Evolutionary conservation across 2,797 vertebrate species (phyloP).

Genomic region (Spinibarbus caldwelli): DNA sequence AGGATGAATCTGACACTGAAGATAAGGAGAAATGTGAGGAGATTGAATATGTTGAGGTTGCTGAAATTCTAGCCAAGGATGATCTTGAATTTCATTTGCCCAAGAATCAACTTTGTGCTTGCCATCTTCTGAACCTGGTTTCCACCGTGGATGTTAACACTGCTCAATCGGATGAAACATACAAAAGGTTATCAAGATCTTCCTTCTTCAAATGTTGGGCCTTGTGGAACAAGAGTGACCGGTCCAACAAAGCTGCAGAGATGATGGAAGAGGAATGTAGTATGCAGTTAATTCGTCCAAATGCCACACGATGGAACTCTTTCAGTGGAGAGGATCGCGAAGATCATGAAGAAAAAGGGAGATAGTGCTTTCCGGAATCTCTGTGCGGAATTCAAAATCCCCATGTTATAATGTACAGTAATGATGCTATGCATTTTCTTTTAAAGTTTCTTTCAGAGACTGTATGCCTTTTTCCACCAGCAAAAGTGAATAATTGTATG

Average conservation of each 20-base stretch:
- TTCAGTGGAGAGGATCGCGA: not conserved
- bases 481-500: not conserved
- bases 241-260: not conserved
- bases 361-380: not conserved
- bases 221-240: conserved; percentile 2
- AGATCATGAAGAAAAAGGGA: not conserved
- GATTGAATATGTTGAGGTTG: not conserved
- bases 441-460: conserved; percentile 1
- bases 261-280: not conserved
- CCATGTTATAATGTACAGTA: not conserved
- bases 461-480: not conserved
- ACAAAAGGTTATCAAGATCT: conserved; percentile 42
- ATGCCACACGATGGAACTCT: not conserved
- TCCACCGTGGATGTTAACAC: conserved; percentile 41
- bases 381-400: not conserved
- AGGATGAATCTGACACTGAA: not conserved
- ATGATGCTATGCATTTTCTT: not conserved
- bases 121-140: conserved; percentile 46
- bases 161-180: conserved; percentile 27
- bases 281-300: not conserved
- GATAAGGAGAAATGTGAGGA: not conserved
- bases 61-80: conserved; percentile 34
- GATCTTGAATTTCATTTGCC: conserved; percentile 47
- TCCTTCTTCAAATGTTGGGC: conserved; percentile 48
- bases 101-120: conserved; percentile 41